Evolutionary conservation across 2,797 vertebrate genomes (phyloP), one percentile per base, ranked within the genome.

Genomic region (Tapirus indicus): DNA sequence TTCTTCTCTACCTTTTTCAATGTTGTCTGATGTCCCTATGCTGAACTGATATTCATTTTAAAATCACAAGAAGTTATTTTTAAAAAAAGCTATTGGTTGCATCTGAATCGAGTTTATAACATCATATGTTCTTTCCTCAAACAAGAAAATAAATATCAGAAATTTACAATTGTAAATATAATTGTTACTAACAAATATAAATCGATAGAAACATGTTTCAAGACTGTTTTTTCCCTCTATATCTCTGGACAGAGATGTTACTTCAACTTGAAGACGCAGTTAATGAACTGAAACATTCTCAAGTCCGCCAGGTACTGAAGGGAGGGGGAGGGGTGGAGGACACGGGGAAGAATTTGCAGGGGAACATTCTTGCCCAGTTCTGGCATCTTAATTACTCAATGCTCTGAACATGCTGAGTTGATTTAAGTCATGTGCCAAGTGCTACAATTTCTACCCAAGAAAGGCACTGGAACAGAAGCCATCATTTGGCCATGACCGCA

Each of bases 401-500:
- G 95, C 96, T 98, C 96, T 93, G 97, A 94, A 96, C 86, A 97
- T 86, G 92, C 75, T 96, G 82, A 97, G 91, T 94, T 98, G 98
- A 98, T 98, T 98, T 97, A 98, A 98, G 97, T 98, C 96, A 98
- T 97, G 97, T 97, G 97, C 97, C 94, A 98, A 98, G 94, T 95
- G 91, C 98, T 98, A 98, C 96, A 97, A 92, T 97, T 98, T 98
- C 94, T 94, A 97, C 66, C 86, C 62, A 58, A 91, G 95, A 98
- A 98, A 97, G 97, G 97, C 97, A 97, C 23, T 77, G 91, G 94
- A 96, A 95, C 91, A 98, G 96, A 98, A 97, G 97, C 86, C 96
- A 96, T 94, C 96, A 91, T 97, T 97, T 97, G 96, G 96, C 96
- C 96, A 97, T 83, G 96, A 97, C 88, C 98, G 60, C 94, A 98